Conservation (phyloP, 2,797 vertebrate genomes). For the Sarcophilus harrisii region DNA sequence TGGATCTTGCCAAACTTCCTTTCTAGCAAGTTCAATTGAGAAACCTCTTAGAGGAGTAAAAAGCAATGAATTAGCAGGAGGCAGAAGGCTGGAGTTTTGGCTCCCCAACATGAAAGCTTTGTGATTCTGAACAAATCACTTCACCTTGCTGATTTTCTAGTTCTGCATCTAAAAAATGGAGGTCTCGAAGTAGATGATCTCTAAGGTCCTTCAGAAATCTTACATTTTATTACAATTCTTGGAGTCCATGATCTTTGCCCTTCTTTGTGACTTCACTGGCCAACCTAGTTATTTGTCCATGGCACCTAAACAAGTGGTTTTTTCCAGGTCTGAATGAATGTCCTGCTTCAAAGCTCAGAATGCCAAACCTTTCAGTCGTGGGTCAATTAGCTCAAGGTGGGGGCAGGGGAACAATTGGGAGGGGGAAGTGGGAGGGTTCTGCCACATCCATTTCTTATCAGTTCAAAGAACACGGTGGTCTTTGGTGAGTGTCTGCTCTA, state of each 20-base stretch:
- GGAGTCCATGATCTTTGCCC: neutral
- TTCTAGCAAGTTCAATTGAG: neutral
- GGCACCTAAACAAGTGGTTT: conserved; percentile 14
- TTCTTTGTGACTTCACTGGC: neutral
- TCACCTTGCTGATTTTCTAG: neutral
- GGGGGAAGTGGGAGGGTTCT: conserved; percentile 2
- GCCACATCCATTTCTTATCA: conserved; percentile 23
- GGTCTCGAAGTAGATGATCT: neutral
- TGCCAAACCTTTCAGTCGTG: conserved; percentile 41
- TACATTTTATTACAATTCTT: neutral
- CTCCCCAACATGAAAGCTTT: neutral
- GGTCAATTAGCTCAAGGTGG: conserved; percentile 52
- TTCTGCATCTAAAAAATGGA: conserved; percentile 27
- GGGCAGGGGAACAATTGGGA: neutral
- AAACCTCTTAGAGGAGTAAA: neutral
- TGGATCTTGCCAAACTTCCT: conserved; percentile 3
- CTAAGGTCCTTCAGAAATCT: neutral
- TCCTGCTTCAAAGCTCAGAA: conserved; percentile 19
- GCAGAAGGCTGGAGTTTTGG: neutral
- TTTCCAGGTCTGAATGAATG: conserved; percentile 42
- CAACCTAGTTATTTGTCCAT: conserved; percentile 23
- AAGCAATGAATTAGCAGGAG: neutral
- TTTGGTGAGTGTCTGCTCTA: conserved; percentile 55
- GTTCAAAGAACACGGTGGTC: neutral
- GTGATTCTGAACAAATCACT: neutral